A percentile compares a stretch with the other conserved stretches of the same genome.
Conservation (phyloP, 2,113 vertebrate species). For the Bubalus kerabau region DNA sequence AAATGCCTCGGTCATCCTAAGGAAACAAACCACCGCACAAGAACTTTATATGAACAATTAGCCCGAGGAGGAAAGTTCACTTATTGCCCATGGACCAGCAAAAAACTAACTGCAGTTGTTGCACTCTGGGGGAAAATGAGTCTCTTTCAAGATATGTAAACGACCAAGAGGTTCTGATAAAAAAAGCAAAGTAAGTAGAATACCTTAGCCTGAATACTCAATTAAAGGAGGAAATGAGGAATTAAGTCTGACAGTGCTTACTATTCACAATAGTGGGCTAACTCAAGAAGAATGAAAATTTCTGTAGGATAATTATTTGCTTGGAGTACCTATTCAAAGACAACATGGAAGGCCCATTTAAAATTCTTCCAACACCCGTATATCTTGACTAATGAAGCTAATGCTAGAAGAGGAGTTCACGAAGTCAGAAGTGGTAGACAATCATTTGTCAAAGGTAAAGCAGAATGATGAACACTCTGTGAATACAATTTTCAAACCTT, state of each 20-base stretch:
- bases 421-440: conserved; percentile 29
- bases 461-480: not conserved
- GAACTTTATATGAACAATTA: conserved; percentile 57
- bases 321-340: not conserved
- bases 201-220: conserved; percentile 35
- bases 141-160: conserved; percentile 51
- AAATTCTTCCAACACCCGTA: not conserved
- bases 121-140: conserved; percentile 54
- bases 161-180: conserved; percentile 39
- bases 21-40: conserved; percentile 40
- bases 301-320: conserved; percentile 22
- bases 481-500: not conserved
- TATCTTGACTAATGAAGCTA: conserved; percentile 29
- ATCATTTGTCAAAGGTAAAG: not conserved
- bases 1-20: conserved; percentile 19
- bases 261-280: conserved; percentile 36
- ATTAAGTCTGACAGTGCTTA: not conserved
- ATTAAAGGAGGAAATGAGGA: conserved; percentile 46
- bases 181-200: conserved; percentile 48
- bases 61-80: conserved; percentile 19
- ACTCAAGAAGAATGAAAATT: conserved; percentile 39
- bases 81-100: conserved; percentile 46
- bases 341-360: not conserved
- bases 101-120: conserved; percentile 59
- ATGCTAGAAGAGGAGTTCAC: not conserved